Evolutionary conservation across 2,888 invertebrate genomes (phyloP).

Genomic region (Leucophenga maculata): DNA sequence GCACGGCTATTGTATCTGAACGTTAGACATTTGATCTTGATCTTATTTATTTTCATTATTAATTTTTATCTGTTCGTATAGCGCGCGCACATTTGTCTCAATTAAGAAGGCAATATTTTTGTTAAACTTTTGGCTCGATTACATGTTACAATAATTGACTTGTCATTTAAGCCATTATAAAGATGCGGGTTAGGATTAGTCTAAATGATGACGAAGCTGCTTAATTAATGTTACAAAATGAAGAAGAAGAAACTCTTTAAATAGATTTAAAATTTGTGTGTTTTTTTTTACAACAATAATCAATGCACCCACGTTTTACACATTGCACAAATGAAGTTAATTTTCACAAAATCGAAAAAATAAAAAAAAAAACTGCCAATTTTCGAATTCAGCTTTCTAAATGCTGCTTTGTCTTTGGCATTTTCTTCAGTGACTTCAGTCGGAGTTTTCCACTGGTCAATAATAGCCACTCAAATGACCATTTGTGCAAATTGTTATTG

Average conservation of each 20-base stretch:
- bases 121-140: not conserved
- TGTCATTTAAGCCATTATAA: slow-evolving; percentile 2
- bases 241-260: no score
- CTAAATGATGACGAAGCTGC: no score
- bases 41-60: slow-evolving; percentile 26
- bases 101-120: slow-evolving; percentile 22
- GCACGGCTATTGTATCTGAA: not conserved
- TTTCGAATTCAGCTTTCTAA: slow-evolving; percentile 25
- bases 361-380: slow-evolving; percentile 27
- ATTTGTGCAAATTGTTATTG: slow-evolving; percentile 70
- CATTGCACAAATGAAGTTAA: slow-evolving; percentile 59
- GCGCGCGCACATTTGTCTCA: slow-evolving; percentile 22
- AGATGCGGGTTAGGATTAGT: not conserved
- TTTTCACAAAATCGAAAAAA: slow-evolving; percentile 35
- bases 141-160: slow-evolving; percentile 13
- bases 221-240: no score
- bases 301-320: no score
- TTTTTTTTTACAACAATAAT: no score
- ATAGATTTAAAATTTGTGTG: no score
- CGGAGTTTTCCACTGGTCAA: slow-evolving; percentile 40
- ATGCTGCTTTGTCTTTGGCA: slow-evolving; percentile 13
- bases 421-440: slow-evolving; percentile 4
- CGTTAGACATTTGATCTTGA: slow-evolving; percentile 23
- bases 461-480: slow-evolving; percentile 58
- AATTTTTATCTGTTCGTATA: slow-evolving; percentile 18